Conservation (phyloP, 2,888 invertebrate species). For the Brassicogethes aeneus region DNA sequence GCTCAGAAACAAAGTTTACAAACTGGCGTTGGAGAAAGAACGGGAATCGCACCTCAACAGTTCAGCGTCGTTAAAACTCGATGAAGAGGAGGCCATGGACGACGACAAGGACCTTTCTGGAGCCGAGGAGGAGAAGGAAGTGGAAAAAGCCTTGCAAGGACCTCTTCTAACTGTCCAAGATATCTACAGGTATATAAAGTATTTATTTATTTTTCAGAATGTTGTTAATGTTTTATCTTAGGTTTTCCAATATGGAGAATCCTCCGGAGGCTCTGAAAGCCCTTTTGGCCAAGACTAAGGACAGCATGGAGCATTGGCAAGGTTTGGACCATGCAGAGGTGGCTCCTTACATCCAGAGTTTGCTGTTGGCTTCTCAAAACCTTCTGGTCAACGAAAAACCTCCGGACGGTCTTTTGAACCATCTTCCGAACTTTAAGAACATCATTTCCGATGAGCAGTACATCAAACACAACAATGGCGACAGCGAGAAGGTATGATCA, state of each 20-base stretch:
- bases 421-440: constrained; percentile 37
- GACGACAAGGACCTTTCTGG: constrained; percentile 51
- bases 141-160: constrained; percentile 48
- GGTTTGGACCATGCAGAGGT: constrained; percentile 29
- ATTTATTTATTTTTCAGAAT: neutral
- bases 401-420: constrained; percentile 34
- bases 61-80: constrained; percentile 32
- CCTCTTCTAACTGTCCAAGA: constrained; percentile 51
- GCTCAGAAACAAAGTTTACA: constrained; percentile 90
- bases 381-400: constrained; percentile 29
- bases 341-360: constrained; percentile 47
- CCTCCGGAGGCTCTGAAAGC: constrained; percentile 45
- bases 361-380: constrained; percentile 39
- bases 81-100: constrained; percentile 47
- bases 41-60: constrained; percentile 52
- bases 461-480: constrained; percentile 36
- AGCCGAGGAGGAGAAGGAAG: constrained; percentile 52
- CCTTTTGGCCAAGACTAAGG: constrained; percentile 44
- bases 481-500: constrained; percentile 24
- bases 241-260: constrained; percentile 44
- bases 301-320: constrained; percentile 35
- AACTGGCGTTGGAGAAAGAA: constrained; percentile 63
- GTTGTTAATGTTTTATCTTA: neutral
- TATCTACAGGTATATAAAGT: constrained; percentile 38
- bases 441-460: constrained; percentile 49